Base-by-base conservation (phyloP, 2,797 vertebrate genomes). In the Notoglanidium macrostoma region DNA sequence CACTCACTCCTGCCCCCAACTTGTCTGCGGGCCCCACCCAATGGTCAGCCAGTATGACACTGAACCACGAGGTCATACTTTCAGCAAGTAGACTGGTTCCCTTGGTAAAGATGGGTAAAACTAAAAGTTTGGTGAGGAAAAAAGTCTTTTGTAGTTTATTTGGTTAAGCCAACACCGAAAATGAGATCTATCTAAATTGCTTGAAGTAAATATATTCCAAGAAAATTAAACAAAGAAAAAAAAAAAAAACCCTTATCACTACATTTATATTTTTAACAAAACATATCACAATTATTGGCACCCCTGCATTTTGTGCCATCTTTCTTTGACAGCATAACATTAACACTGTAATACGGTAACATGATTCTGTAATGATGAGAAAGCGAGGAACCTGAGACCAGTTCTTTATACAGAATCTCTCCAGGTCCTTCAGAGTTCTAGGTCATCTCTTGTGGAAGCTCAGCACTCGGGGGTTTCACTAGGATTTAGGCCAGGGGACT, bases 181-280 rank as follows among this genome's bases (percentile, higher is more conserved):
- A 59, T 78, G 9, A 26, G 17, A 44, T 44, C 3, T n/a, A 17
- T 63, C 35, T 32, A 61, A n/a, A 81, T 61, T 10, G 1, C 15
- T 44, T 44, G 12, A 79, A 26, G 55, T 15, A 54, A 61, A 63
- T 76, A 54, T 23, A 76, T 44, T 84, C 81, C 87, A 57, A 78
- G 32, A 54, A 51, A 49, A 7, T n/a, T 40, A 40, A 40, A 40
- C 35, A 40, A 40, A 40, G 2, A 40, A 40, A 5, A 35, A 21
- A 54, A 77, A 49, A 5, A 23, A 35, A 54, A 77, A 55, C 0
- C 15, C 49, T 21, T 55, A 55, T 35, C 26, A 54, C 2, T 29
- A 17, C 8, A 76, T 76, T 0, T 8, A 8, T 7, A 77, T 77
- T 54, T 54, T 32, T 76, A 26, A 70, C 40, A 11, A 51, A 70